phyloP scores from a whole-genome alignment of 2,888 invertebrate genomes.

The Rhyacophila evoluta region DNA sequence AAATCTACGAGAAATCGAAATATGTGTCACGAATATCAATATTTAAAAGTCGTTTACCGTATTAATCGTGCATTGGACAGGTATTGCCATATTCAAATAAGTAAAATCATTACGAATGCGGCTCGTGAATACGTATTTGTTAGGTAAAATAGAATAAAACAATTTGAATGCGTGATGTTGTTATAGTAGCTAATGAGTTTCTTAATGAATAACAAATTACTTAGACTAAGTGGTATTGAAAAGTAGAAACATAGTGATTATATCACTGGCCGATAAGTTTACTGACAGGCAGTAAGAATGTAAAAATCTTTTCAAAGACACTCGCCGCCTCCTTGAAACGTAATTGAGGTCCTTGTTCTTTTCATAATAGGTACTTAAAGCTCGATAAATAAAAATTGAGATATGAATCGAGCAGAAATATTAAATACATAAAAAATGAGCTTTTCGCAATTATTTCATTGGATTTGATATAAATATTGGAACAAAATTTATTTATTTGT shows the following conservation, averaged over 20 bases:
- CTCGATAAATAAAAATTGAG: background rate
- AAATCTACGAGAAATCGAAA: no score
- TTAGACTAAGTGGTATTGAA: slow-evolving; percentile 9
- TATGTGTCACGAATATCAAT: no score
- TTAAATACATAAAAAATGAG: no score
- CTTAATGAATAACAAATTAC: background rate
- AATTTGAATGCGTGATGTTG: background rate
- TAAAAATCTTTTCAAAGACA: slow-evolving; percentile 16
- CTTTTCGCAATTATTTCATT: no score
- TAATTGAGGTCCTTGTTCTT: slow-evolving; percentile 24
- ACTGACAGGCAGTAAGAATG: slow-evolving; percentile 16
- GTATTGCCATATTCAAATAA: background rate
- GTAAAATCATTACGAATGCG: background rate
- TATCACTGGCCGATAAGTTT: background rate
- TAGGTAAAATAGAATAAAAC: background rate
- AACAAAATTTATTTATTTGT: no score
- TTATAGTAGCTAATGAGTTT: background rate
- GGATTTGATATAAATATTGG: no score
- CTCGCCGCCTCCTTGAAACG: slow-evolving; percentile 24
- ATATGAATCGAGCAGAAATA: no score
- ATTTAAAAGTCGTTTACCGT: no score
- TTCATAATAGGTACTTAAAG: background rate
- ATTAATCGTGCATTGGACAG: no score
- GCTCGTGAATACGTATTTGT: background rate
- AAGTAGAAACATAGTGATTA: background rate